These are phyloP conservation scores for Electrona antarctica DNA, from an alignment of 2,113 vertebrate genomes.

Conservation along the genomic window DNA sequence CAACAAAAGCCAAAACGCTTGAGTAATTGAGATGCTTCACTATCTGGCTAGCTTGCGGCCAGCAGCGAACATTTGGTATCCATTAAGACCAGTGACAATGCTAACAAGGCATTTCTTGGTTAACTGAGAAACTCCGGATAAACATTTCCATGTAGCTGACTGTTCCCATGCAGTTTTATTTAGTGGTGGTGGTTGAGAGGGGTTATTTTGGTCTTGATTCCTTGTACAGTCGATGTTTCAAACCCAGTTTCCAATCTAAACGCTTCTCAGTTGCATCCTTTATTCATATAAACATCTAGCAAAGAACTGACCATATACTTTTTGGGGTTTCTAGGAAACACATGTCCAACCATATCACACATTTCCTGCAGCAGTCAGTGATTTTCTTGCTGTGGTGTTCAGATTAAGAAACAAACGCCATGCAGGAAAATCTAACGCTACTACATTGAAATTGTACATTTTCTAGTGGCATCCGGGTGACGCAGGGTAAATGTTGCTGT, in stretches of 20 bases:
- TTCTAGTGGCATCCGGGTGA: too few relatives aligned
- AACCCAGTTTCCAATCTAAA: slow-evolving; percentile 7
- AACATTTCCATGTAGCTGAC: not conserved
- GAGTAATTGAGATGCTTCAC: not conserved
- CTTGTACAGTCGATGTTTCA: not conserved
- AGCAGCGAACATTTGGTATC: slow-evolving; percentile 39
- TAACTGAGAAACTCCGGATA: slow-evolving; percentile 30
- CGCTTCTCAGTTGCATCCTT: not conserved
- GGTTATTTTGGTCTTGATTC: slow-evolving; percentile 28
- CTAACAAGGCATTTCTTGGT: slow-evolving; percentile 29
- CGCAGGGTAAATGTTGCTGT: too few relatives aligned
- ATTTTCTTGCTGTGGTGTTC: not conserved
- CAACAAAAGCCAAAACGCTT: too few relatives aligned
- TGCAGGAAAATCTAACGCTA: too few relatives aligned
- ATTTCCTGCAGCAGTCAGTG: not conserved
- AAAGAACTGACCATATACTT: slow-evolving; percentile 1
- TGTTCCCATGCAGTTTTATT: not conserved
- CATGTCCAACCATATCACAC: not conserved
- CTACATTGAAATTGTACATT: too few relatives aligned
- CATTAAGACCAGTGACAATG: slow-evolving; percentile 38
- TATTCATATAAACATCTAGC: not conserved
- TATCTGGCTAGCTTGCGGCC: slow-evolving; percentile 8
- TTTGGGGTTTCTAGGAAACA: not conserved
- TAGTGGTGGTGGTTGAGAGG: slow-evolving; percentile 7
- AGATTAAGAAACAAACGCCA: too few relatives aligned